Conservation (phyloP, 2,113 vertebrate species). For the Tetraodon nigroviridis region DNA sequence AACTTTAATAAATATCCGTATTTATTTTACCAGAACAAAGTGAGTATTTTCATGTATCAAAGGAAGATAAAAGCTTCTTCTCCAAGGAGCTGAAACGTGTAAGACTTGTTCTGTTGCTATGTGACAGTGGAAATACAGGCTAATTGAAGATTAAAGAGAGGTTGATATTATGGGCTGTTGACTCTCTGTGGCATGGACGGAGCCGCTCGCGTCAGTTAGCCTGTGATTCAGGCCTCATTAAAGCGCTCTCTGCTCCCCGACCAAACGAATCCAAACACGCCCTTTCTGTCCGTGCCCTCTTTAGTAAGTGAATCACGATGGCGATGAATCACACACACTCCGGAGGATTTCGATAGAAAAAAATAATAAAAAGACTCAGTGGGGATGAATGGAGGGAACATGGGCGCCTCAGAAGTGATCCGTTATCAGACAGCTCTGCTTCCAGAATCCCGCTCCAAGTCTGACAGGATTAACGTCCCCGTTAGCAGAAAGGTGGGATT, state of each 20-base stretch:
- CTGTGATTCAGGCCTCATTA: neutral
- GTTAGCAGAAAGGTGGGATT: too few species aligned
- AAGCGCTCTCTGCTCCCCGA: neutral
- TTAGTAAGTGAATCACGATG: too few species aligned
- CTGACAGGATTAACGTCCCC: too few species aligned
- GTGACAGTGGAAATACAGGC: constrained; percentile 73
- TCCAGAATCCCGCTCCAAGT: too few species aligned
- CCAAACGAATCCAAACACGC: neutral
- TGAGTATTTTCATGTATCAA: constrained; percentile 69
- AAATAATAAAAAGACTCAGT: too few species aligned
- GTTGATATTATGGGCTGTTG: constrained; percentile 43
- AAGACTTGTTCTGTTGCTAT: constrained; percentile 73
- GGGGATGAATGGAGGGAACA: too few species aligned
- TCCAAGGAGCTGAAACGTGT: constrained; percentile 63
- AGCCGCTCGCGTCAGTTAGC: neutral
- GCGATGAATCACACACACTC: constrained; percentile 1
- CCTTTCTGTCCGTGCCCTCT: neutral
- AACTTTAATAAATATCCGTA: constrained; percentile 63
- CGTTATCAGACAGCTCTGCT: too few species aligned
- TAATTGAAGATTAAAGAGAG: constrained; percentile 66
- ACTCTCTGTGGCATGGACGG: constrained; percentile 22
- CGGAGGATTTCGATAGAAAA: neutral
- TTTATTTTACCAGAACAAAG: constrained; percentile 74
- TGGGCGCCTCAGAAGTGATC: too few species aligned
- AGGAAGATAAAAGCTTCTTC: constrained; percentile 58